phyloP scores from a whole-genome alignment of 1,140 invertebrate genomes.

The Akabosia matsudoensis region DNA sequence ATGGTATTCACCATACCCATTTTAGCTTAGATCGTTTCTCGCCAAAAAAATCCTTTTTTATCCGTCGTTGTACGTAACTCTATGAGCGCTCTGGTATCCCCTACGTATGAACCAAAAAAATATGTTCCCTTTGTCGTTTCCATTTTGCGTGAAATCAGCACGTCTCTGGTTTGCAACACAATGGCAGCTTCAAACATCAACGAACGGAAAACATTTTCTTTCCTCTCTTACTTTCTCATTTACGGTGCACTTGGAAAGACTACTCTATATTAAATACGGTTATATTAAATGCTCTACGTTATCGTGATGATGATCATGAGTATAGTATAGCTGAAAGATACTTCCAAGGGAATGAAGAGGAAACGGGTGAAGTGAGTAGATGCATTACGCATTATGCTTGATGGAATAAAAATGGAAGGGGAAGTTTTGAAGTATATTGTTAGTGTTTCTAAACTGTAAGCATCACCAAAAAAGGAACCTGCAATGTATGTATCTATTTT shows the following conservation, averaged over 20 bases:
- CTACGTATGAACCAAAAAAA: too few species aligned
- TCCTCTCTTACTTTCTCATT: too few species aligned
- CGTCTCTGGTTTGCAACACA: too few species aligned
- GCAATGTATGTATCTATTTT: too few species aligned
- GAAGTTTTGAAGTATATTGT: not conserved
- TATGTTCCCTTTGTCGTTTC: not conserved
- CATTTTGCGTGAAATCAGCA: not conserved
- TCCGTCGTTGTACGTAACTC: not conserved
- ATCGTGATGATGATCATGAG: not conserved
- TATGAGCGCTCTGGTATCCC: not conserved
- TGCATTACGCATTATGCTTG: not conserved
- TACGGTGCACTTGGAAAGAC: too few species aligned
- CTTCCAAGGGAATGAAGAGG: not conserved
- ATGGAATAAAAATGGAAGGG: not conserved
- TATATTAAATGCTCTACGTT: not conserved
- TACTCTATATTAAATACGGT: not conserved
- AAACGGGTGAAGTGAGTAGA: constrained; percentile 6
- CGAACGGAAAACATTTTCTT: too few species aligned
- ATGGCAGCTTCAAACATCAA: too few species aligned
- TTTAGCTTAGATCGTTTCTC: not conserved
- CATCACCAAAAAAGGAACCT: not conserved
- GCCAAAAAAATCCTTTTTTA: not conserved
- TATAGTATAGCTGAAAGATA: too few species aligned
- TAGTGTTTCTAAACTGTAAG: not conserved
- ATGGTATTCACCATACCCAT: not conserved